A percentile compares a stretch with the other conserved stretches of the same genome.
phyloP scores from a whole-genome alignment of 2,888 invertebrate genomes.

The Drosophila koepferae region DNA sequence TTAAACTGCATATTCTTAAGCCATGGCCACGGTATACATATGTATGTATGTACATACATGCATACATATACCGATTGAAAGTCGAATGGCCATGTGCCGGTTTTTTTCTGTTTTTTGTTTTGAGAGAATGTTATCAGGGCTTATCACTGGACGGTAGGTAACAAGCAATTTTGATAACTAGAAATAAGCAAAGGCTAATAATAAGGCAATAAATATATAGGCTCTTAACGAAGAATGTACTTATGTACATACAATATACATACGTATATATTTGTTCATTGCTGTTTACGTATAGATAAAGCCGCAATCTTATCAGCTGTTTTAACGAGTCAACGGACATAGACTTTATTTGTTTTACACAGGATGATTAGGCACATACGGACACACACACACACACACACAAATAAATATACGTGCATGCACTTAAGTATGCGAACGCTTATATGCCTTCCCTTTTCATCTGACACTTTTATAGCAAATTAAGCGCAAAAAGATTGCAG shows the following conservation, averaged over 20 bases:
- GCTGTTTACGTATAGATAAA: constrained; percentile 41
- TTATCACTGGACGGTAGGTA: constrained; percentile 44
- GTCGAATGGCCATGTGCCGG: constrained; percentile 49
- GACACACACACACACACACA: constrained; percentile 6
- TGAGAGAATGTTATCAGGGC: constrained; percentile 36
- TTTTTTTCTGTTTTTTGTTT: background rate
- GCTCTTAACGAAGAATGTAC: constrained; percentile 12
- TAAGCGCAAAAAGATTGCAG: constrained; percentile 59
- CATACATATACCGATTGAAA: background rate
- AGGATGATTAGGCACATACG: constrained; percentile 34
- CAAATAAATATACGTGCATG: background rate
- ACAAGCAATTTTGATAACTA: constrained; percentile 43
- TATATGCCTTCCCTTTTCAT: constrained; percentile 25
- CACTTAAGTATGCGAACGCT: constrained; percentile 6
- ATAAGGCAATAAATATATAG: constrained; percentile 46
- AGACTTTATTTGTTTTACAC: constrained; percentile 33
- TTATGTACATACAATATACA: constrained; percentile 9
- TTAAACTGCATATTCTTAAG: constrained; percentile 56
- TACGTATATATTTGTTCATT: constrained; percentile 15
- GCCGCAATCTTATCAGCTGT: constrained; percentile 65
- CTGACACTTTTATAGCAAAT: constrained; percentile 56
- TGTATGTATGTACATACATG: background rate
- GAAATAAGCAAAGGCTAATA: constrained; percentile 39
- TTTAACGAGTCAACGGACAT: constrained; percentile 54
- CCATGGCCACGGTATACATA: constrained; percentile 21